Evolutionary conservation across 1,140 invertebrate genomes (phyloP).

Genomic region (Harpegnathos saltator): DNA sequence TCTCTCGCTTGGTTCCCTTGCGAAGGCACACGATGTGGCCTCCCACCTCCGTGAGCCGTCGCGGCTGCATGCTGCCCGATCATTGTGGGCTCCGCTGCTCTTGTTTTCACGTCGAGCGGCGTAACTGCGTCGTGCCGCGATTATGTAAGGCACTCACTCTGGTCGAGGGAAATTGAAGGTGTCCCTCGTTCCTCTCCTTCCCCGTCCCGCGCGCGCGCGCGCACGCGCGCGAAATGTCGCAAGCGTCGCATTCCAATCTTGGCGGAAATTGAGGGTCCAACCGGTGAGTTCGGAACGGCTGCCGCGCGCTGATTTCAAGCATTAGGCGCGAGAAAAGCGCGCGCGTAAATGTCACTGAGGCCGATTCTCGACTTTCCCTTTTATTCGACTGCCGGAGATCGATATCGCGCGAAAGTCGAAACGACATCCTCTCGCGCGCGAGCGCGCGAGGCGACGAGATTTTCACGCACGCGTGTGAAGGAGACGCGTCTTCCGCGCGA

Average conservation of each 20-base stretch:
- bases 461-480: neutral
- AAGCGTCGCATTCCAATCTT: constrained; percentile 40
- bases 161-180: constrained; percentile 29
- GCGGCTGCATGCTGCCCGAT: constrained; percentile 43
- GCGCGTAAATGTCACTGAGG: neutral
- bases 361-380: neutral
- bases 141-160: constrained; percentile 59
- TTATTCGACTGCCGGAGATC: neutral
- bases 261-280: constrained; percentile 9
- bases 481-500: no score
- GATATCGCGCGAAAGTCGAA: neutral
- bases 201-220: no score
- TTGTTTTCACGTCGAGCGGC: constrained; percentile 35
- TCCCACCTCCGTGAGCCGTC: constrained; percentile 4
- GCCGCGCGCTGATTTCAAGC: neutral
- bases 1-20: constrained; percentile 29
- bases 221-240: constrained; percentile 17
- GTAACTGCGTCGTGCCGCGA: constrained; percentile 8
- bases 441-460: no score
- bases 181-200: neutral
- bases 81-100: constrained; percentile 50
- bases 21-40: neutral
- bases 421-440: neutral
- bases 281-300: neutral
- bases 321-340: neutral